Conservation (phyloP, 35 echinoderm and acorn worm species). For the Heliocidaris tuberculata region DNA sequence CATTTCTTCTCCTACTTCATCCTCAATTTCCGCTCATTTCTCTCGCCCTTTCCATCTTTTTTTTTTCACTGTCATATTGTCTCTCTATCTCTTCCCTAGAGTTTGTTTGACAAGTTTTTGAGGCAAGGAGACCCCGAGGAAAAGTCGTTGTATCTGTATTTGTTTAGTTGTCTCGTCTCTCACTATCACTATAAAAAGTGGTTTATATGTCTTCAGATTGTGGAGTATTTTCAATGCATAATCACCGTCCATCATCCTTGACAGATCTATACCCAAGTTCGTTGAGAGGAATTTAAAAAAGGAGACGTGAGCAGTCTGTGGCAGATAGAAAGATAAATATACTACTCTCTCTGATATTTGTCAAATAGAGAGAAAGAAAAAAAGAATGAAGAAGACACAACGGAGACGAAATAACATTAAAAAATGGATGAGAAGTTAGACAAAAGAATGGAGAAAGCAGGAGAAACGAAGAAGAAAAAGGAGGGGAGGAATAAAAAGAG, state of each 20-base stretch:
- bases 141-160: conserved; percentile 2
- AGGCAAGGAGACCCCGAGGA: conserved; percentile 5
- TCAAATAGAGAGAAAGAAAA: background rate
- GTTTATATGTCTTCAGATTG: conserved; percentile 14
- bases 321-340: background rate
- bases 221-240: conserved; percentile 17
- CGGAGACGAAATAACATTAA: background rate
- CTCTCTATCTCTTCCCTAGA: background rate
- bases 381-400: background rate
- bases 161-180: conserved; percentile 5
- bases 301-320: background rate
- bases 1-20: background rate
- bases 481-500: background rate
- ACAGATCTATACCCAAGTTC: conserved; percentile 9
- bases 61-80: background rate
- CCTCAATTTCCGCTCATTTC: background rate
- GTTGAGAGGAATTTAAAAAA: background rate
- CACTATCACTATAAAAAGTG: conserved; percentile 1
- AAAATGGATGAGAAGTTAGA: no score
- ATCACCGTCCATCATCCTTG: background rate
- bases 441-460: no score
- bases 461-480: no score
- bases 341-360: background rate
- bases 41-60: background rate
- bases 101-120: conserved; percentile 18